phyloP scores from a whole-genome alignment of 1,140 invertebrate species.

The Spodoptera litura region DNA sequence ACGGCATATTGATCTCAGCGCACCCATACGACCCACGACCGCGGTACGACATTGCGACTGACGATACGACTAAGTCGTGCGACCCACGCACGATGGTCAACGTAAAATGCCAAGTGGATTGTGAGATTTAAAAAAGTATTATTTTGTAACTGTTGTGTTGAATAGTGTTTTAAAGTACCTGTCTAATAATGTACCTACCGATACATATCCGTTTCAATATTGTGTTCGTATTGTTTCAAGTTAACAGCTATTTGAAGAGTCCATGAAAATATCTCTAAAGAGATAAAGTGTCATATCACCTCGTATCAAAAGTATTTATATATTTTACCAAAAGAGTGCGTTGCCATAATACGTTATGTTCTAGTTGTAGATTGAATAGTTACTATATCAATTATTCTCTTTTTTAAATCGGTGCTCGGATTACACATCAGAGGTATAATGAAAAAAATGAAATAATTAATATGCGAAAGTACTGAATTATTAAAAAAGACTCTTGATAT shows the following conservation, averaged over 20 bases:
- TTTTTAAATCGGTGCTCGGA: conserved; percentile 74
- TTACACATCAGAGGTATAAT: conserved; percentile 73
- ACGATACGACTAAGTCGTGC: conserved; percentile 33
- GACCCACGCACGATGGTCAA: conserved; percentile 43
- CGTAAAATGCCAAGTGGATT: conserved; percentile 53
- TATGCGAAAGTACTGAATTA: conserved; percentile 61
- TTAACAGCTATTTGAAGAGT: conserved; percentile 34
- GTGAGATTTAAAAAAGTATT: conserved; percentile 70
- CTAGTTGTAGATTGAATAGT: conserved; percentile 67
- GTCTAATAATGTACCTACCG: conserved; percentile 58
- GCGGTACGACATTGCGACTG: conserved; percentile 75
- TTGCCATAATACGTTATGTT: conserved; percentile 81
- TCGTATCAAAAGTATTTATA: conserved; percentile 60
- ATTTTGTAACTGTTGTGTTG: conserved; percentile 64
- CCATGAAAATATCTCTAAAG: conserved; percentile 38
- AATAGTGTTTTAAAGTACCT: conserved; percentile 61
- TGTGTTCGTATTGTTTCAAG: conserved; percentile 47
- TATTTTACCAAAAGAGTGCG: conserved; percentile 79
- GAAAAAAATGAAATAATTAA: conserved; percentile 55
- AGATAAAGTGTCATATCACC: conserved; percentile 35
- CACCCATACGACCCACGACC: conserved; percentile 77
- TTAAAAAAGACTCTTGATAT: conserved; percentile 57
- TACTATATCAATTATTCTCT: conserved; percentile 63
- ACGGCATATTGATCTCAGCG: conserved; percentile 76
- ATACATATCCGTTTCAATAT: conserved; percentile 69